Evolutionary conservation across 2,888 invertebrate species (phyloP).

Genomic region (Ellobium chinense): DNA sequence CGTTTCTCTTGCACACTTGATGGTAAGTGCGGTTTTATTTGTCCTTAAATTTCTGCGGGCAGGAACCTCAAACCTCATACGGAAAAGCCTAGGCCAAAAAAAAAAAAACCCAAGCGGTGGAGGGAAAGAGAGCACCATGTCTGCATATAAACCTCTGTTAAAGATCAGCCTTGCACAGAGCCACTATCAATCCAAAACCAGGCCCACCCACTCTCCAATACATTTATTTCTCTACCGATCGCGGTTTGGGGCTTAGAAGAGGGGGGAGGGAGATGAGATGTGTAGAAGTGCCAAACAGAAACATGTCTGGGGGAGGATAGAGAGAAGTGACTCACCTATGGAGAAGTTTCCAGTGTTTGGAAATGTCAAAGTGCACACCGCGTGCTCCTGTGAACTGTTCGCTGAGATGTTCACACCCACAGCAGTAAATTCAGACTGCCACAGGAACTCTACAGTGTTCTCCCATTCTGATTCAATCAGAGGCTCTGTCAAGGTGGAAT

Average conservation of each 20-base stretch:
- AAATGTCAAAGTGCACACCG: conserved; percentile 42
- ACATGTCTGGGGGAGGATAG: background rate
- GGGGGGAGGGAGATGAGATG: background rate
- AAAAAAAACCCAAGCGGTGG: too few relatives aligned
- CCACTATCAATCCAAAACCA: background rate
- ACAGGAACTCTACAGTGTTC: conserved; percentile 27
- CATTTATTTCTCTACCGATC: background rate
- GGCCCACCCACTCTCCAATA: background rate
- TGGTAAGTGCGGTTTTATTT: too few relatives aligned
- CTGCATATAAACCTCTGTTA: too few relatives aligned
- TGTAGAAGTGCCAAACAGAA: background rate
- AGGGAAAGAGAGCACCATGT: too few relatives aligned
- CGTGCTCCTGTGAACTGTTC: conserved; percentile 32
- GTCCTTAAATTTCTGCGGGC: too few relatives aligned
- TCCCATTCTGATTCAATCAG: conserved; percentile 16
- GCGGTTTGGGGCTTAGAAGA: too few relatives aligned
- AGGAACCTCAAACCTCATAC: too few relatives aligned
- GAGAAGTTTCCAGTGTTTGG: conserved; percentile 36
- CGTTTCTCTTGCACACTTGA: too few relatives aligned
- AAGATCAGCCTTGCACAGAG: background rate
- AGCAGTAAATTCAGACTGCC: conserved; percentile 3
- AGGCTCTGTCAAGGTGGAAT: conserved; percentile 33
- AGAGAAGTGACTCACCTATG: conserved; percentile 36
- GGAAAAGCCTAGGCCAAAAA: too few relatives aligned
- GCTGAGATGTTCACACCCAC: conserved; percentile 33